A percentile compares a stretch with the other conserved stretches of the same genome.
These are phyloP conservation scores for Arion vulgaris DNA, from an alignment of 1,140 invertebrate species.

Conservation along the genomic window DNA sequence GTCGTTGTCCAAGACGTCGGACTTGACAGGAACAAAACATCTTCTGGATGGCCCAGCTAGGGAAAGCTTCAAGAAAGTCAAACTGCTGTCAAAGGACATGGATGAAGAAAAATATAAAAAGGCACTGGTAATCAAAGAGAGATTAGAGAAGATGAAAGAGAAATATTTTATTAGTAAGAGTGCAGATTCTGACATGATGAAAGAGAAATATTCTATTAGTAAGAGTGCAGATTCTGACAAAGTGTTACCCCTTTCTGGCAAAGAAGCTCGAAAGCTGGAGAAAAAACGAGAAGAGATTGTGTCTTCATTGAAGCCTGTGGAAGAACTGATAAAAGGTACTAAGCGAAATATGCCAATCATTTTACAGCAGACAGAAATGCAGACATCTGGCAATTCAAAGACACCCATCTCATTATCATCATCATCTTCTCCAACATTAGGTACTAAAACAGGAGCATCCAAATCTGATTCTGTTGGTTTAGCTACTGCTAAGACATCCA, in stretches of 20 bases:
- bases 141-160: conserved; percentile 4
- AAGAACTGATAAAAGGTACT: not conserved
- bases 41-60: not conserved
- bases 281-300: conserved; percentile 23
- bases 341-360: conserved; percentile 26
- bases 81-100: not conserved
- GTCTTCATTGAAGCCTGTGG: not conserved
- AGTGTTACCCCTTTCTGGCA: conserved; percentile 17
- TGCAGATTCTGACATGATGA: not conserved
- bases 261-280: conserved; percentile 36
- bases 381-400: not conserved
- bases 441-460: not conserved
- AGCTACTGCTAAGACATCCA: not conserved
- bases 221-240: not conserved
- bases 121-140: conserved; percentile 13
- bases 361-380: conserved; percentile 20
- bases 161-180: conserved; percentile 12
- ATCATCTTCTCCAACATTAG: not conserved
- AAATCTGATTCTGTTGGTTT: not conserved
- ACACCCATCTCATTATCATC: no score
- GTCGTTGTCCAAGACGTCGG: not conserved
- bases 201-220: conserved; percentile 7
- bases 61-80: conserved; percentile 30
- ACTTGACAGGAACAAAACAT: conserved; percentile 6
- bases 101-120: conserved; percentile 7